A percentile compares a stretch with the other conserved stretches of the same genome.
These are phyloP conservation scores for Anastatus disparis DNA, from an alignment of 1,140 invertebrate genomes.

Conservation along the genomic window DNA sequence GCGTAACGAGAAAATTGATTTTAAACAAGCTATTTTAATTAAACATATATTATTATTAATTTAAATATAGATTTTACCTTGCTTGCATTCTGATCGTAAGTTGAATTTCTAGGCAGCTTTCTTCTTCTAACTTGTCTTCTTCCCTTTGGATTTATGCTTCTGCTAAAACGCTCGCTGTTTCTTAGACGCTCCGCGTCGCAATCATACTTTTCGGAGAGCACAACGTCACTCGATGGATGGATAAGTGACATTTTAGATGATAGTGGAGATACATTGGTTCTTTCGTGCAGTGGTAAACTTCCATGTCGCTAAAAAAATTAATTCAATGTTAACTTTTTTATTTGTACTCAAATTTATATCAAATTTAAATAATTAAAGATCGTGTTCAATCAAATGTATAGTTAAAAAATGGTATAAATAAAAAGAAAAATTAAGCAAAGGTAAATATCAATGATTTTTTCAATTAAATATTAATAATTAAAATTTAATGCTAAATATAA, in stretches of 20 bases:
- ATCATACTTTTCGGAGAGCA: conserved; percentile 60
- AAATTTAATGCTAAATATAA: too few species aligned
- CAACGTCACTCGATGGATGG: conserved; percentile 54
- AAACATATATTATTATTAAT: too few species aligned
- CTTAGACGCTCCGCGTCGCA: conserved; percentile 66
- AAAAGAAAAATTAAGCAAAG: too few species aligned
- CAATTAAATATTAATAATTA: too few species aligned
- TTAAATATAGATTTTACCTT: conserved; percentile 48
- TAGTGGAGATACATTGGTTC: conserved; percentile 61
- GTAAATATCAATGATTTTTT: too few species aligned
- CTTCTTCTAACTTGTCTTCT: conserved; percentile 59
- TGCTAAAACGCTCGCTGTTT: conserved; percentile 71
- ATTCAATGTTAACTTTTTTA: too few species aligned
- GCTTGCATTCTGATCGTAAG: conserved; percentile 54
- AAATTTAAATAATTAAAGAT: too few species aligned
- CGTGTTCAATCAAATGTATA: too few species aligned
- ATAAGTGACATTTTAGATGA: conserved; percentile 56
- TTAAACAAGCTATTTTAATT: background rate
- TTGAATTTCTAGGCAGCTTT: conserved; percentile 49
- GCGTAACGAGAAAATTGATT: background rate
- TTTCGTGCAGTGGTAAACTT: conserved; percentile 60
- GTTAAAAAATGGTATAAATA: too few species aligned
- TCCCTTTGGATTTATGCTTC: conserved; percentile 65
- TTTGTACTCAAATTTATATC: too few species aligned
- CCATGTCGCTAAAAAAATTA: conserved; percentile 60